These are phyloP conservation scores for Myripristis jacobus DNA, from an alignment of 2,797 vertebrate species.

Conservation along the genomic window DNA sequence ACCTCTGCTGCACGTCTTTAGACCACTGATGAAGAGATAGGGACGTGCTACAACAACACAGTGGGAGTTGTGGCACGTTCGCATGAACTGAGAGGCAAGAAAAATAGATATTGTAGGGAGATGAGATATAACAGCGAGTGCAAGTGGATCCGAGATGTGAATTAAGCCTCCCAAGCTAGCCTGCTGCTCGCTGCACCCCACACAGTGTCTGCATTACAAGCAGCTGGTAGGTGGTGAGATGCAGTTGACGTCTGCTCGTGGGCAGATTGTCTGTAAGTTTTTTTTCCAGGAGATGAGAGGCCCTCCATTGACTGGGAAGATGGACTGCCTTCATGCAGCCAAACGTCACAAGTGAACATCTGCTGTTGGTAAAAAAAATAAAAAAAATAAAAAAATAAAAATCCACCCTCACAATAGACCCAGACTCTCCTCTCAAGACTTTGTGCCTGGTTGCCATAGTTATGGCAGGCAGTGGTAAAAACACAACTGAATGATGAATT, in stretches of 20 bases:
- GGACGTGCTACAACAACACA: conserved; percentile 19
- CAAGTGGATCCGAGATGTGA: conserved; percentile 57
- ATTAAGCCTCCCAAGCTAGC: conserved; percentile 56
- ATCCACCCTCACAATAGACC: conserved; percentile 45
- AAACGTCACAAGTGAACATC: conserved; percentile 75
- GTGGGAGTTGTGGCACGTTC: conserved; percentile 20
- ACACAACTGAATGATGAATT: conserved; percentile 74
- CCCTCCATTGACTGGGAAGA: conserved; percentile 80
- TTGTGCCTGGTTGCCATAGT: conserved; percentile 78
- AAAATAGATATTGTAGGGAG: conserved; percentile 33
- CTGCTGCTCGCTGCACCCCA: conserved; percentile 68
- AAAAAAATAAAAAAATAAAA: too few species aligned
- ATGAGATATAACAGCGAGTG: conserved; percentile 50
- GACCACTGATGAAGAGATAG: conserved; percentile 11
- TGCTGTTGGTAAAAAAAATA: too few species aligned
- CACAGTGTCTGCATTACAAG: conserved; percentile 78
- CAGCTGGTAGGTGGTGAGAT: conserved; percentile 79
- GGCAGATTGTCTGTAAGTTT: conserved; percentile 71
- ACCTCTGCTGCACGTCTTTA: neutral
- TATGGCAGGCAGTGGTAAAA: conserved; percentile 75
- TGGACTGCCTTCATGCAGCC: conserved; percentile 63
- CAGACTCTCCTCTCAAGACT: conserved; percentile 55
- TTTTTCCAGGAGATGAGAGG: conserved; percentile 65
- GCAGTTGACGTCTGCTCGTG: conserved; percentile 75
- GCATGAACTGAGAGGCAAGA: conserved; percentile 33